Conservation (phyloP, 1,140 invertebrate genomes). For the Drosophila ananassae region DNA sequence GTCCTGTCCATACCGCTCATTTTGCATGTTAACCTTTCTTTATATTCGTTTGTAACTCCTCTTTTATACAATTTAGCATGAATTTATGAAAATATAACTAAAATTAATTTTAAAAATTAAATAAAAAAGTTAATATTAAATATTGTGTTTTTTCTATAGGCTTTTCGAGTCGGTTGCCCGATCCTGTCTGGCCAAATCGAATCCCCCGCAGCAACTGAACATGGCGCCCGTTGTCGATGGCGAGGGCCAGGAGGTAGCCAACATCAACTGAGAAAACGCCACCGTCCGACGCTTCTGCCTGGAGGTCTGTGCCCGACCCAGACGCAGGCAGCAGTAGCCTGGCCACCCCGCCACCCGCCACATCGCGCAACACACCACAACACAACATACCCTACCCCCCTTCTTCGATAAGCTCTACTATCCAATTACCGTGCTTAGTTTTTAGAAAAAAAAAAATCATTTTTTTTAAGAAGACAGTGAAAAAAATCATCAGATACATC, state of each 20-base stretch:
- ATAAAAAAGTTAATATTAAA: slow-evolving; percentile 9
- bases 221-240: slow-evolving; percentile 75
- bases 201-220: slow-evolving; percentile 75
- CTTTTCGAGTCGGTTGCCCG: slow-evolving; percentile 97
- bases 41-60: slow-evolving; percentile 40
- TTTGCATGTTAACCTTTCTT: slow-evolving; percentile 45
- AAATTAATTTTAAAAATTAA: not conserved
- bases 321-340: slow-evolving; percentile 30
- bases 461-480: slow-evolving; percentile 73
- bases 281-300: slow-evolving; percentile 54
- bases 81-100: slow-evolving; percentile 32
- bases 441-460: slow-evolving; percentile 57
- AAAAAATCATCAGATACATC: slow-evolving; percentile 35
- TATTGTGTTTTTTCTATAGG: slow-evolving; percentile 85
- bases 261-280: slow-evolving; percentile 69
- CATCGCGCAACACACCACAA: slow-evolving; percentile 7
- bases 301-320: slow-evolving; percentile 54
- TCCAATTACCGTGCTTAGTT: slow-evolving; percentile 64
- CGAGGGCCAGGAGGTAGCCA: slow-evolving; percentile 75
- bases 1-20: slow-evolving; percentile 22
- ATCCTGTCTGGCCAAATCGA: slow-evolving; percentile 94
- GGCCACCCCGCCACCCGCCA: not conserved
- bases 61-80: slow-evolving; percentile 41
- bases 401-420: slow-evolving; percentile 53
- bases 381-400: not conserved